Conservation (phyloP, 2,113 vertebrate species). For the Cariama cristata region DNA sequence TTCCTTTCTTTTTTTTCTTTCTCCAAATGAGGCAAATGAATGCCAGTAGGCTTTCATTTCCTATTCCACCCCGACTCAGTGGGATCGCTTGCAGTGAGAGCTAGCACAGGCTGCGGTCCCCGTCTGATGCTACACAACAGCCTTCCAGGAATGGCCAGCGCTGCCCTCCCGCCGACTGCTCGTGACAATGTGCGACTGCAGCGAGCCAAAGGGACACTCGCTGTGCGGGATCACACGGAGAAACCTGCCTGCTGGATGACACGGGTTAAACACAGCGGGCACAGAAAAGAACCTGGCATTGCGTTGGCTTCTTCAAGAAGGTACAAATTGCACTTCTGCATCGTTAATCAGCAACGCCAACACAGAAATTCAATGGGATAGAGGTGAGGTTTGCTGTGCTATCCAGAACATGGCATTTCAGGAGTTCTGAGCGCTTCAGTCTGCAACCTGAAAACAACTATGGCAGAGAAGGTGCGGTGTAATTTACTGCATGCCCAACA, state of each 20-base stretch:
- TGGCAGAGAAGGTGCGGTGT: fast-evolving
- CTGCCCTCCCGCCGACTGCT: background rate
- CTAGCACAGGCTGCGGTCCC: background rate
- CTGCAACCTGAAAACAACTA: background rate
- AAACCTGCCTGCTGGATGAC: background rate
- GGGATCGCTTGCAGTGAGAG: background rate
- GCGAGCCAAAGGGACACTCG: background rate
- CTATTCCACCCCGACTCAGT: background rate
- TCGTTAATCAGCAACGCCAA: fast-evolving
- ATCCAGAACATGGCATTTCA: fast-evolving
- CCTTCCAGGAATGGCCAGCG: background rate
- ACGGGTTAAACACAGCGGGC: background rate
- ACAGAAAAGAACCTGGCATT: background rate
- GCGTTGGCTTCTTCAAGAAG: background rate
- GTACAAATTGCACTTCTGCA: background rate
- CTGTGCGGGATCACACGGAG: background rate
- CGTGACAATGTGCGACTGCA: fast-evolving
- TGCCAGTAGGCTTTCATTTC: background rate
- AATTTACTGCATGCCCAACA: fast-evolving
- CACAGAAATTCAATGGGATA: fast-evolving
- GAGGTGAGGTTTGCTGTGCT: background rate
- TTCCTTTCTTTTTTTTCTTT: too few species aligned
- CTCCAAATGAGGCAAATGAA: background rate
- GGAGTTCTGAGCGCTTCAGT: fast-evolving
- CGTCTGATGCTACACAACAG: background rate